Percentiles rank a stretch among this genome's conserved stretches.
phyloP scores from a whole-genome alignment of 2,797 vertebrate species.

The Cirrhinus mrigala region DNA sequence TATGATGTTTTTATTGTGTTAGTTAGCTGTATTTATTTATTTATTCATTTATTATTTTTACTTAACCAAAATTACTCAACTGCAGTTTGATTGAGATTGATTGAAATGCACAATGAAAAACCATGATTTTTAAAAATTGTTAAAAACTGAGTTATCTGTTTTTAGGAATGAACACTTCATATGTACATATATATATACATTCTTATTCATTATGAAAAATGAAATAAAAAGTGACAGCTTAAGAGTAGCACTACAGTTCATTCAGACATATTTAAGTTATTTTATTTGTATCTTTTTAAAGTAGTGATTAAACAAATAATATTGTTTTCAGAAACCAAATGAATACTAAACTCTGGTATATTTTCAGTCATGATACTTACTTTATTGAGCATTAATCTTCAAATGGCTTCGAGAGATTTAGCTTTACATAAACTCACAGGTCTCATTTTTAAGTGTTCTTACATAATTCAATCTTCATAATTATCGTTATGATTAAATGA shows the following conservation, averaged over 20 bases:
- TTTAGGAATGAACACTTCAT: too few relatives aligned
- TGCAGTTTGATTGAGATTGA: too few relatives aligned
- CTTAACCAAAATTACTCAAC: too few relatives aligned
- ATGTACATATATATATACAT: too few relatives aligned
- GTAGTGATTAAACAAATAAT: not conserved
- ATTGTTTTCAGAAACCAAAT: not conserved
- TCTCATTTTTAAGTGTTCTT: not conserved
- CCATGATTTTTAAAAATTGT: too few relatives aligned
- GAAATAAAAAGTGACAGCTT: not conserved
- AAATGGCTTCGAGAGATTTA: slow-evolving; percentile 16
- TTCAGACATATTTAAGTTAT: not conserved
- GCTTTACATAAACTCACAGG: not conserved
- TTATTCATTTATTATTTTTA: too few relatives aligned
- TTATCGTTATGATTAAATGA: slow-evolving; percentile 7
- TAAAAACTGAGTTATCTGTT: too few relatives aligned
- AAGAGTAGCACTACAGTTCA: not conserved
- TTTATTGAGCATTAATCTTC: not conserved
- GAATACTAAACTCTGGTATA: not conserved
- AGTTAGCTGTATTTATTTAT: too few relatives aligned
- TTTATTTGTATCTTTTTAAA: not conserved
- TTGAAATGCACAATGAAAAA: too few relatives aligned
- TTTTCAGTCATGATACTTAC: not conserved
- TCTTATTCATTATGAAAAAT: too few relatives aligned
- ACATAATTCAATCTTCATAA: slow-evolving; percentile 14
- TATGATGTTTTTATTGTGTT: too few relatives aligned